A percentile compares a stretch with the other conserved stretches of the same genome.
These are phyloP conservation scores for Limonius californicus DNA, from an alignment of 1,140 invertebrate species.

Conservation along the genomic window DNA sequence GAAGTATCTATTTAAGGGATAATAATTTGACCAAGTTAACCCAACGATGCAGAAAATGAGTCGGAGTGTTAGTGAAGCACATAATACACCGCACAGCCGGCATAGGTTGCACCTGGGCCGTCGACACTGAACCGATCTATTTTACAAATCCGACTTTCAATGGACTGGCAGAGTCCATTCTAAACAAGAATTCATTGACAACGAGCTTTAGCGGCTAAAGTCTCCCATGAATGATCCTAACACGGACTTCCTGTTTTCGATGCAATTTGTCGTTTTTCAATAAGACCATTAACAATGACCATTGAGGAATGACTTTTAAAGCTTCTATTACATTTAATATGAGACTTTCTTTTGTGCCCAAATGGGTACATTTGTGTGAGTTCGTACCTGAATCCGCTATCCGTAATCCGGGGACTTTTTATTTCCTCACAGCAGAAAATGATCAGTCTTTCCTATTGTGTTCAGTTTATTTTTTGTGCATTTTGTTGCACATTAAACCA, in stretches of 20 bases:
- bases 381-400: constrained; percentile 37
- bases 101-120: constrained; percentile 18
- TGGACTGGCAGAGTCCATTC: constrained; percentile 34
- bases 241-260: constrained; percentile 47
- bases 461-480: constrained; percentile 9
- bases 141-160: constrained; percentile 26
- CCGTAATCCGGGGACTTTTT: constrained; percentile 36
- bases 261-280: constrained; percentile 46
- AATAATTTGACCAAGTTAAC: constrained; percentile 33
- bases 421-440: constrained; percentile 29
- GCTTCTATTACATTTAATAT: constrained; percentile 45
- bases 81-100: constrained; percentile 29
- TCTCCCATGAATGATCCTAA: constrained; percentile 43
- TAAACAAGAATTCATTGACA: constrained; percentile 41
- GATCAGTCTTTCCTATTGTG: constrained; percentile 27
- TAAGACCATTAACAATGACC: constrained; percentile 43
- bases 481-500: not conserved
- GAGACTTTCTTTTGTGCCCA: constrained; percentile 35
- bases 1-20: constrained; percentile 14
- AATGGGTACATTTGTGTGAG: constrained; percentile 32
- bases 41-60: constrained; percentile 42
- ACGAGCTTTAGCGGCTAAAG: constrained; percentile 38
- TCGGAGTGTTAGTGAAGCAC: constrained; percentile 40
- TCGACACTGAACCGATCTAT: constrained; percentile 15
- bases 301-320: constrained; percentile 44